phyloP scores from a whole-genome alignment of 2,113 vertebrate species.

The Orycteropus afer region DNA sequence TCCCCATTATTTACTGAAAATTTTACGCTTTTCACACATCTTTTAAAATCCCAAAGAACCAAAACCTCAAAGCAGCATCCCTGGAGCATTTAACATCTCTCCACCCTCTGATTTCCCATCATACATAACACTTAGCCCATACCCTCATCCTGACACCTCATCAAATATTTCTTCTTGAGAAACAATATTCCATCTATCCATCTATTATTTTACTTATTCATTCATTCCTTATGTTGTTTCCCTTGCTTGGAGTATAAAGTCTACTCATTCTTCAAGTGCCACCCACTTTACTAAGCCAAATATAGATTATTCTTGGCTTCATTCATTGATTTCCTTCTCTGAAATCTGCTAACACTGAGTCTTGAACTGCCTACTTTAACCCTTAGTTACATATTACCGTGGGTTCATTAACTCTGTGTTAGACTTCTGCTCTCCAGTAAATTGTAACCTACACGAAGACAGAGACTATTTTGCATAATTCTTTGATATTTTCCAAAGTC shows the following conservation, averaged over 20 bases:
- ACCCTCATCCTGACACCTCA: neutral
- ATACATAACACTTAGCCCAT: neutral
- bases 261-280: neutral
- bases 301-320: neutral
- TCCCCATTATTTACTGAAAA: neutral
- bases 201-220: neutral
- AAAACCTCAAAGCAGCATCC: neutral
- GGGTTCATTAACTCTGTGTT: neutral
- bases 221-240: slow-evolving; percentile 34
- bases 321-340: neutral
- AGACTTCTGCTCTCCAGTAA: neutral
- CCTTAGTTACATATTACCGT: neutral
- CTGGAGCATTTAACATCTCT: neutral
- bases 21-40: neutral
- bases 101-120: neutral
- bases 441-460: neutral
- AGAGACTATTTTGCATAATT: neutral
- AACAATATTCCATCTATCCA: neutral
- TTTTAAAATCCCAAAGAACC: neutral
- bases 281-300: neutral
- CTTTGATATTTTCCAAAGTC: neutral
- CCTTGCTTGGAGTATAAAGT: neutral
- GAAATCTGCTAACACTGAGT: neutral
- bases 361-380: neutral
- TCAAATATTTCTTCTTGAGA: neutral